A percentile compares a stretch with the other conserved stretches of the same genome.
Evolutionary conservation across 30 jellyfish, hydroid and myxozoan genomes (phyloP).

Genomic region (Cassiopea andromeda): DNA sequence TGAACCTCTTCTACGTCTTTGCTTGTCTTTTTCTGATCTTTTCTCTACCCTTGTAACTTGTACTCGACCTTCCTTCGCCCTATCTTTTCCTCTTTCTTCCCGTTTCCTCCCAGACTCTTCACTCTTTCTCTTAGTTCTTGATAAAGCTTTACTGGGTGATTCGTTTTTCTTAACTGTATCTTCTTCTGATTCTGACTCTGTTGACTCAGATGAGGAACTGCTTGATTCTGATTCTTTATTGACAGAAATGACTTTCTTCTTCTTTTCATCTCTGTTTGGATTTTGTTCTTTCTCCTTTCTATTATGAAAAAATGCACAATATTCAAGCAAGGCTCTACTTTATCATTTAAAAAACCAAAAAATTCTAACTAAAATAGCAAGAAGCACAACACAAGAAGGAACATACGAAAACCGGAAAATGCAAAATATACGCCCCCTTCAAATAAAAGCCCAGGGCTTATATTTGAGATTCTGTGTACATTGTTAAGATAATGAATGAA

Average conservation of each 20-base stretch:
- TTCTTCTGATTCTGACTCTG: constrained; percentile 30
- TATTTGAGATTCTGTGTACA: no score
- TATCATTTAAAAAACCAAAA: neutral
- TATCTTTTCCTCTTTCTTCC: neutral
- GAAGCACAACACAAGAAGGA: no score
- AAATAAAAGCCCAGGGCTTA: no score
- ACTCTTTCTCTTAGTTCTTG: neutral
- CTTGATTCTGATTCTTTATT: constrained; percentile 10
- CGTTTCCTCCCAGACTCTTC: neutral
- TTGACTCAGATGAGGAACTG: constrained; percentile 35
- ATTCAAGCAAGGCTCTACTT: neutral
- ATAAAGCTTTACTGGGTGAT: neutral
- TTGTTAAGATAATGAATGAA: no score
- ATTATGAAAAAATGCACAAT: neutral
- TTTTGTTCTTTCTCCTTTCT: neutral
- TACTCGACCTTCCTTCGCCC: no score
- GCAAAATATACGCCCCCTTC: no score
- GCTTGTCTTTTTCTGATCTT: neutral
- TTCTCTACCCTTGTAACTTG: no score
- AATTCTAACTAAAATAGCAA: no score
- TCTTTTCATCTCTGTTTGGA: neutral
- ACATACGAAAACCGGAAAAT: no score
- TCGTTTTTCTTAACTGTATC: neutral
- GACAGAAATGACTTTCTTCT: neutral
- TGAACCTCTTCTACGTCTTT: neutral